A percentile compares a stretch with the other conserved stretches of the same genome.
Evolutionary conservation across 2,113 vertebrate species (phyloP).

Genomic region (Rhombomys opimus): DNA sequence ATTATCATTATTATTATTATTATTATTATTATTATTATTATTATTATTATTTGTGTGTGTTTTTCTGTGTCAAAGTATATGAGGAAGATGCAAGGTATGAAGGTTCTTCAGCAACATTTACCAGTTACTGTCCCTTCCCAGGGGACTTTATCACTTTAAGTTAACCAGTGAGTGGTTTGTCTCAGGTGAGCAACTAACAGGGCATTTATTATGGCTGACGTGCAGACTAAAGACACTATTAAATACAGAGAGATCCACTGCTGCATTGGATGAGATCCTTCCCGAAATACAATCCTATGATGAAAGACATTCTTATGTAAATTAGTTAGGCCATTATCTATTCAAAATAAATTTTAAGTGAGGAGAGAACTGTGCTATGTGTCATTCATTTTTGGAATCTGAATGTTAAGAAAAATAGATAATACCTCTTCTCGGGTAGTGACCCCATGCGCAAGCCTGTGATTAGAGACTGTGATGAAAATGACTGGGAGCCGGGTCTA

Average conservation of each 20-base stretch:
- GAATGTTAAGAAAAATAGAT: conserved; percentile 58
- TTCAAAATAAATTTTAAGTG: conserved; percentile 63
- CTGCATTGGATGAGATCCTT: conserved; percentile 57
- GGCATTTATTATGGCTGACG: conserved; percentile 75
- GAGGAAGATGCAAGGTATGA: neutral
- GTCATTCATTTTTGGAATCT: conserved; percentile 64
- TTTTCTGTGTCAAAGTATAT: neutral
- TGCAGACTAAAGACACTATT: neutral
- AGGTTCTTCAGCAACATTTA: conserved; percentile 44
- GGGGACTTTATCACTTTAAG: conserved; percentile 64
- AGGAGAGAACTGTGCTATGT: neutral
- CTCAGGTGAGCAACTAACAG: neutral
- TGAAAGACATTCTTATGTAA: conserved; percentile 72
- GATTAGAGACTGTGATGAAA: conserved; percentile 57
- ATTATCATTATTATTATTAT: neutral
- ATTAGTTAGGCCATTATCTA: conserved; percentile 73
- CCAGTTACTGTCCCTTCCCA: conserved; percentile 22
- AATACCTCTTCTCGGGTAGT: conserved; percentile 57
- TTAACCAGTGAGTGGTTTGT: conserved; percentile 58
- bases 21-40: no score
- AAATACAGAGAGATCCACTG: conserved; percentile 61
- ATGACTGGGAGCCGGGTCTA: conserved; percentile 2
- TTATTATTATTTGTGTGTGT: neutral
- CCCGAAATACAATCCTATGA: conserved; percentile 62
- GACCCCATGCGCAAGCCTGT: conserved; percentile 62